Base-by-base conservation (phyloP, 2,113 vertebrate genomes). In the Ptychochromis oligacanthus region DNA sequence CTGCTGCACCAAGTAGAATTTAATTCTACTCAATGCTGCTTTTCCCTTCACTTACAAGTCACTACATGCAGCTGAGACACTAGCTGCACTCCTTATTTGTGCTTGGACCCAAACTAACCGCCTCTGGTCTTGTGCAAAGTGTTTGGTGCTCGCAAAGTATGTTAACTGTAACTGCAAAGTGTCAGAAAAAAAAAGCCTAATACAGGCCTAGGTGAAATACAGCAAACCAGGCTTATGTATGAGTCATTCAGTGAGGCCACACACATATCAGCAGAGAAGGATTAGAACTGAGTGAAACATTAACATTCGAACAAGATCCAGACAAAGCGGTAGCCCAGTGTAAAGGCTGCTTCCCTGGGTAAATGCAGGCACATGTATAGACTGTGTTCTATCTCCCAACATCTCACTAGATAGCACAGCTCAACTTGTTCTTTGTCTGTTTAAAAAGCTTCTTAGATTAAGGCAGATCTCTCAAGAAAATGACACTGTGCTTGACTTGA, bases 31-130 rank as follows among this genome's bases (percentile, higher is more conserved):
- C 12, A 43, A 43, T 12, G 7, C 40, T 4, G 43, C 75, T 77
- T 80, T 80, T 34, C 49, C 75, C 77, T 76, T 58, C 55, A 55
- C 40, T 12, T 58, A 79, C 83, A 86, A 70, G 78, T 64, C 65
- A 10, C 72, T 24, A 84, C 77, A 74, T 61, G 81, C 58, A 49
- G 20, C 75, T 20, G 56, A 77, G 76, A 82, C 31, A 74, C 55
- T 75, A 58, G 74, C 64, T 17, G 31, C 70, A 80, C 61, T 87
- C 81, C 57, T 82, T 43, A 43, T 64, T 81, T 18, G 36, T 7
- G 24, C 24, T 24, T 38, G 40, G 22, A 80, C 58, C 57, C 52
- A 74, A 60, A 86, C 61, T 77, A 76, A 81, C 77, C 24, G 24
- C 74, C 9, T 31, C 56, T 20, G 49, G 67, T 43, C 26, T 36